Base-by-base conservation (phyloP, 2,888 invertebrate genomes). In the Ormyrus labotus region DNA sequence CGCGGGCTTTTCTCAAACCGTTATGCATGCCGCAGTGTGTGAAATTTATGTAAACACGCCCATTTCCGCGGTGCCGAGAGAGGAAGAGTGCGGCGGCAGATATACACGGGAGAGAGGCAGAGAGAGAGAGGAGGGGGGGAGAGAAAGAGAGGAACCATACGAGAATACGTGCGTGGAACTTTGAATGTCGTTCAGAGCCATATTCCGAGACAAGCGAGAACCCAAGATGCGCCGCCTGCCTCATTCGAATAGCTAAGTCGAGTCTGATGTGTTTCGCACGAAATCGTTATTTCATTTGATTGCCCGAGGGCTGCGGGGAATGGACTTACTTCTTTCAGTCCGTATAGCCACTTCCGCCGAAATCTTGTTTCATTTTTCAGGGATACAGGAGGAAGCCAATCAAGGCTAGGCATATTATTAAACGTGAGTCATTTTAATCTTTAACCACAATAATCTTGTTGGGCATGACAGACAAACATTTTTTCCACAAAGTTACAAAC, bases 11-110 rank as follows among this genome's bases (percentile, higher is more conserved):
- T 71, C 72, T 67, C 57, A 58, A 64, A 61, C 70, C 53, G 75
- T 84, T 83, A 84, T 85, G 84, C 84, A 85, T 85, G 84, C 81
- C 80, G 81, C 83, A 83, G 82, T 80, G 84, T 81, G 81, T 82
- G 72, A 85, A 85, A 84, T 85, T 85, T 83, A 83, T 82, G 83
- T 82, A 82, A 83, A 84, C 84, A 82, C 60, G 34, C 60, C 70
- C 50, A 71, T 58, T 60, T 50, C 60, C 64, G 58, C 69, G 74
- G 34, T 34, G 51, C 8, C 47, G 9, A 68, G 34, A 48, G 50
- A 64, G 64, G n/a, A 34, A 34, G 34, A 34, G 34, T 34, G 34
- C 34, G 34, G 34, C 34, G 34, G 34, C 34, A 34, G 34, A 34
- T 34, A 34, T 34, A 34, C 34, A 34, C 34, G 2, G 34, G 34